Evolutionary conservation across 2,113 vertebrate genomes (phyloP).

Genomic region (Nothoprocta pentlandii): DNA sequence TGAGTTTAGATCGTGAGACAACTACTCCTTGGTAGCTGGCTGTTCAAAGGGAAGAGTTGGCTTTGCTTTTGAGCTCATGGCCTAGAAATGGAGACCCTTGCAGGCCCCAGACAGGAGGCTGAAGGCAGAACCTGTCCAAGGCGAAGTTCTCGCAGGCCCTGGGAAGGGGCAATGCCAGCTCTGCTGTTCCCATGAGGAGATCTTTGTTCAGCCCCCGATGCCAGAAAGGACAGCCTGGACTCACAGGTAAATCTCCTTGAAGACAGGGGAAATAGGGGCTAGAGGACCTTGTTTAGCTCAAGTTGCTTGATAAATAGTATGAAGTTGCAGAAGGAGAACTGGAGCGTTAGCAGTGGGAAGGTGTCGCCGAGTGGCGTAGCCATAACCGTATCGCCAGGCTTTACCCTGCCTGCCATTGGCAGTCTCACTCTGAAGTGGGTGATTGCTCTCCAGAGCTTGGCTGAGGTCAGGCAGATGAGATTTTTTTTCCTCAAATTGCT

Average conservation of each 20-base stretch:
- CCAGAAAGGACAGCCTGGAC: neutral
- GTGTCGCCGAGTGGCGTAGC: neutral
- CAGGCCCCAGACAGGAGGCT: neutral
- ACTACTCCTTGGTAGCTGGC: neutral
- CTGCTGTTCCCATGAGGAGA: neutral
- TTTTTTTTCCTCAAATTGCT: neutral
- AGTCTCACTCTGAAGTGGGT: neutral
- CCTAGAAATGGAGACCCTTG: neutral
- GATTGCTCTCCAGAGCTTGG: slow-evolving; percentile 11
- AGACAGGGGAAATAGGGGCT: slow-evolving; percentile 2
- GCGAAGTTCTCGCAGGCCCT: slow-evolving; percentile 29
- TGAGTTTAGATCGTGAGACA: neutral
- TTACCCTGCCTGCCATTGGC: neutral
- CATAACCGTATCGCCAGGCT: neutral
- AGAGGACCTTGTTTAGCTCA: neutral
- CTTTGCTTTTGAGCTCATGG: neutral
- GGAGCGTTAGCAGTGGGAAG: neutral
- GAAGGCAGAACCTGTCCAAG: neutral
- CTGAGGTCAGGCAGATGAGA: neutral
- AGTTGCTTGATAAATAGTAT: slow-evolving; percentile 15
- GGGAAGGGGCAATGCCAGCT: neutral
- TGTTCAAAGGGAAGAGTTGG: neutral
- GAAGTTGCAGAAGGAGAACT: neutral
- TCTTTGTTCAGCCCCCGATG: slow-evolving; percentile 36
- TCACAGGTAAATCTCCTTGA: slow-evolving; percentile 50